Percentiles rank a stretch among this genome's conserved stretches.
Conservation (phyloP, 2,888 invertebrate genomes). For the Clepsis dumicolana region DNA sequence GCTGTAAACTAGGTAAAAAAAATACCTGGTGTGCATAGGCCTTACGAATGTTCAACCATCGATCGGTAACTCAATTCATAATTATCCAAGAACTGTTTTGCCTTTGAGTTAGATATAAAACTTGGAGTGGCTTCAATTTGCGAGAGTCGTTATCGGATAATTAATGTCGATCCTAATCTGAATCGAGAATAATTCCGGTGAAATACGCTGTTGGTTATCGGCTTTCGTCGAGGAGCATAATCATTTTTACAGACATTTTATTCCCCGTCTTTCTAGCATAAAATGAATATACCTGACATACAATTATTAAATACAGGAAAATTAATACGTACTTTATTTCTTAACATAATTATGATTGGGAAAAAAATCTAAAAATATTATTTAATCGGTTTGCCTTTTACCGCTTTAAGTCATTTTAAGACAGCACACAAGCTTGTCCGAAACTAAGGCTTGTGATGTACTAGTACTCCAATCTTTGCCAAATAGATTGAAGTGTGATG, state of each 20-base stretch:
- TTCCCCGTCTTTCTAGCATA: background rate
- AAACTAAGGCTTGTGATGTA: no score
- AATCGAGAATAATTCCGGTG: constrained; percentile 10
- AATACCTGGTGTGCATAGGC: no score
- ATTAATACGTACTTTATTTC: no score
- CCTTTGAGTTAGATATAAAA: background rate
- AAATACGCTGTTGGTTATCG: constrained; percentile 1
- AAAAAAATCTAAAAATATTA: no score
- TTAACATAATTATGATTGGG: no score
- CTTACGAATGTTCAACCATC: background rate
- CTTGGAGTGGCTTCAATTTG: constrained; percentile 6
- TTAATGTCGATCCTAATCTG: constrained; percentile 22
- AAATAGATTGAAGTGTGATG: constrained; percentile 29
- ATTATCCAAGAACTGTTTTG: background rate
- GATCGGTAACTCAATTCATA: background rate
- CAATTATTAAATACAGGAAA: no score
- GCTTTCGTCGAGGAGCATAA: background rate
- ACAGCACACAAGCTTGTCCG: no score
- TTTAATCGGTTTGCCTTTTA: no score
- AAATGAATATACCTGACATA: background rate
- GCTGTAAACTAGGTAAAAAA: no score
- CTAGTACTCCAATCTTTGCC: constrained; percentile 15
- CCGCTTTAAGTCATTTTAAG: no score
- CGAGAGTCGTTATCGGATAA: constrained; percentile 17
- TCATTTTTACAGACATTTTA: background rate